These are phyloP conservation scores for Oncopodura yosiiana DNA, from an alignment of 1,140 invertebrate genomes.

Conservation along the genomic window DNA sequence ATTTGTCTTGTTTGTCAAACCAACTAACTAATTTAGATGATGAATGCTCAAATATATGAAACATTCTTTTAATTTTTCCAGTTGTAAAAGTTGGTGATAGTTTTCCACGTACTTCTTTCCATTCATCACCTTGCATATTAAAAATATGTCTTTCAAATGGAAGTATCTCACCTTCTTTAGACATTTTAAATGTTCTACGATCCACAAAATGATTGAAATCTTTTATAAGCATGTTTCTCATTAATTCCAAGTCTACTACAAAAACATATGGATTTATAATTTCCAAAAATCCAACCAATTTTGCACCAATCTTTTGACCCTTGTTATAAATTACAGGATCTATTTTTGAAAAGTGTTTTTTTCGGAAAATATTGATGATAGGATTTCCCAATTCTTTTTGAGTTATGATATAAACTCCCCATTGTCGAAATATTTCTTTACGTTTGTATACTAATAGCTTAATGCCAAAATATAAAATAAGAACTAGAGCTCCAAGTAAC, in stretches of 20 bases:
- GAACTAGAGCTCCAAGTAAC: too few species aligned
- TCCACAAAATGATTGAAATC: slow-evolving; percentile 38
- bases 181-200: slow-evolving; percentile 19
- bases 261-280: not conserved
- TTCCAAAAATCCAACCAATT: too few species aligned
- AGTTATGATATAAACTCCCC: too few species aligned
- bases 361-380: too few species aligned
- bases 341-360: too few species aligned
- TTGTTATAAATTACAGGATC: too few species aligned
- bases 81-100: slow-evolving; percentile 45
- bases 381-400: too few species aligned
- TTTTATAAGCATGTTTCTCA: slow-evolving; percentile 36
- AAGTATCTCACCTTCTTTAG: slow-evolving; percentile 4
- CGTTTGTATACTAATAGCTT: too few species aligned
- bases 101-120: slow-evolving; percentile 36
- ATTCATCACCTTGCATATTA: slow-evolving; percentile 29
- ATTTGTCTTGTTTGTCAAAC: not conserved
- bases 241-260: slow-evolving; percentile 34
- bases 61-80: slow-evolving; percentile 40
- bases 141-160: slow-evolving; percentile 39
- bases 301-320: too few species aligned
- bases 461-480: too few species aligned
- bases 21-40: not conserved
- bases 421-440: too few species aligned
- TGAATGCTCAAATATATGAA: slow-evolving; percentile 6